phyloP scores from a whole-genome alignment of 2,888 invertebrate species.

The Drosophila infuscata region DNA sequence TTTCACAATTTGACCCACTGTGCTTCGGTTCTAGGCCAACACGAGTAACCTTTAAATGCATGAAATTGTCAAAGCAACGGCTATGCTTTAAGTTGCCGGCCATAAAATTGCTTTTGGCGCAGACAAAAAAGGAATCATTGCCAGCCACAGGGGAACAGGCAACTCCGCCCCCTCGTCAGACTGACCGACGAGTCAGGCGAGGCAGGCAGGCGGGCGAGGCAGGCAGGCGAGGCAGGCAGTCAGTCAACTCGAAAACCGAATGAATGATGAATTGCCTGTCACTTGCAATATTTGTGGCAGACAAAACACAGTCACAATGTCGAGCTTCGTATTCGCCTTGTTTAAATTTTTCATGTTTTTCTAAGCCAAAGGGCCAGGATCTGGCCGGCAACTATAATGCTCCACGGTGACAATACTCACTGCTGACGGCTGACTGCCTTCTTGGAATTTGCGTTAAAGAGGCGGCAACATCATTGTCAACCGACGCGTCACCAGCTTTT shows the following conservation, averaged over 20 bases:
- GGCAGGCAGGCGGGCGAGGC: slow-evolving; percentile 10
- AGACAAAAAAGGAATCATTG: slow-evolving; percentile 68
- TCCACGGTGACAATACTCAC: slow-evolving; percentile 44
- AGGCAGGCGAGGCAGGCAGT: slow-evolving; percentile 32
- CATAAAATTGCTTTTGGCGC: slow-evolving; percentile 69
- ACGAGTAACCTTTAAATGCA: slow-evolving; percentile 71
- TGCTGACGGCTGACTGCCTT: slow-evolving; percentile 59
- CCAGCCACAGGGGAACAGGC: slow-evolving; percentile 2
- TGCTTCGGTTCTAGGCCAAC: slow-evolving; percentile 20
- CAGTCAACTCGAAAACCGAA: slow-evolving; percentile 71
- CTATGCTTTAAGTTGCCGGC: slow-evolving; percentile 68
- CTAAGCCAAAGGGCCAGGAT: slow-evolving; percentile 45
- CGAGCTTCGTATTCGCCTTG: slow-evolving; percentile 59
- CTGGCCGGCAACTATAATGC: slow-evolving; percentile 28
- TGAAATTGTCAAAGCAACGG: slow-evolving; percentile 73
- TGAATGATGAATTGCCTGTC: slow-evolving; percentile 82
- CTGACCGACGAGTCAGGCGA: slow-evolving; percentile 32
- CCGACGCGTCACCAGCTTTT: slow-evolving; percentile 10
- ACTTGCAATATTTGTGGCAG: slow-evolving; percentile 80
- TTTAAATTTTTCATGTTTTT: slow-evolving; percentile 77
- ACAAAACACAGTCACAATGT: slow-evolving; percentile 66
- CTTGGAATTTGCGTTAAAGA: slow-evolving; percentile 69
- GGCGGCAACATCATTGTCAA: slow-evolving; percentile 52
- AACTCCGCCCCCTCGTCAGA: slow-evolving; percentile 42
- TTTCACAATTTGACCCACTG: neutral